Evolutionary conservation across 2,888 invertebrate species (phyloP), one percentile per base, ranked within the genome.

Genomic region (Drosophila barbarae): DNA sequence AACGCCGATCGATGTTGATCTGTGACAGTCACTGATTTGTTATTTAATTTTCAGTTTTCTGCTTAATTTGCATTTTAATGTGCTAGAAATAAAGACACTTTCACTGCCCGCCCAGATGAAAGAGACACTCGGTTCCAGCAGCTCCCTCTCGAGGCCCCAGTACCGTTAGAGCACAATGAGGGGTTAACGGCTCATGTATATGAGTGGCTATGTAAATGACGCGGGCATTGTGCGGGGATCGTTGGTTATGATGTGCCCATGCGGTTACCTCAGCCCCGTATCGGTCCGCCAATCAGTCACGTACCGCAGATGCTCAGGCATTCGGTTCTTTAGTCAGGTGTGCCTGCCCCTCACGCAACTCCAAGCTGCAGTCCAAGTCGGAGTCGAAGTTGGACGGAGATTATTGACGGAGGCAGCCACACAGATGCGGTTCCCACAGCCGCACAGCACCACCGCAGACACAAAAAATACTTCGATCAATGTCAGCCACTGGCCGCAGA

Each of bases 121-220:
- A 34, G 39, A 42, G 28, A 26, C 23, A 23, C 12, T 41, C 36
- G 28, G 35, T 23, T 39, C 28, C 44, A 18, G 34, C 35, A 23
- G 56, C 5, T 59, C 44, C 42, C 59, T 38, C 59, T 23, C 44
- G 15, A 30, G 36, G 12, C 30, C 15, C 28, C 32, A 26, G 38
- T 44, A 60, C 76, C 77, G 80, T 74, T 77, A 76, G 52, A 64
- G 67, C 66, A 74, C 77, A 82, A 76, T 82, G 64, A 51, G 81
- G 73, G 71, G 69, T 64, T 78, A 78, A 78, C 84, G 78, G 78
- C 69, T 69, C 47, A 55, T 54, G 41, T 59, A 35, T 41, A 23
- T 26, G 49, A 23, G 36, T 55, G 55, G 52, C 28, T 49, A 50
- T 59, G 82, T 74, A 78, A 81, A 78, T 66, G 21, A 15, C 30